Evolutionary conservation across 2,113 vertebrate genomes (phyloP).

Genomic region (Psilopsiagon aymara): DNA sequence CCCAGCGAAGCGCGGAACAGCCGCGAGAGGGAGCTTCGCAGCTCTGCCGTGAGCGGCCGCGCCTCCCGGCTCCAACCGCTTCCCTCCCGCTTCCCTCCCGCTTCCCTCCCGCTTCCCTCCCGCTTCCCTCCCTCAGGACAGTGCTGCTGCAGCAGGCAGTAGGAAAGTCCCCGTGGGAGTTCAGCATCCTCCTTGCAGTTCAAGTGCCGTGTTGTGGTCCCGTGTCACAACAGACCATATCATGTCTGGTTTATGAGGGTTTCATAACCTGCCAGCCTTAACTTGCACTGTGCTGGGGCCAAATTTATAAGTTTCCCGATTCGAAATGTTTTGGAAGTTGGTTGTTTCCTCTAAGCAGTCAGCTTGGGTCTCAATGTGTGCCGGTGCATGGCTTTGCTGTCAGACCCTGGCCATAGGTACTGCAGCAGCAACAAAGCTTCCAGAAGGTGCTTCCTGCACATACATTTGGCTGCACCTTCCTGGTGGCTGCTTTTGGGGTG

Average conservation of each 20-base stretch:
- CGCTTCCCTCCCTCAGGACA: rapidly evolving
- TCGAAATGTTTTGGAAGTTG: not conserved
- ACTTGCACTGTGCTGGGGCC: not conserved
- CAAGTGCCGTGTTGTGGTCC: rapidly evolving
- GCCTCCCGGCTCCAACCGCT: not conserved
- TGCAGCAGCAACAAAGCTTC: not conserved
- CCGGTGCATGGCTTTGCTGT: not conserved
- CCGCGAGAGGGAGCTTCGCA: not conserved
- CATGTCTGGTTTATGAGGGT: not conserved
- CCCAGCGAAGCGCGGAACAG: not conserved
- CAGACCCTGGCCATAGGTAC: not conserved
- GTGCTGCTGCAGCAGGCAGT: not conserved
- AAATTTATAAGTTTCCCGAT: not conserved
- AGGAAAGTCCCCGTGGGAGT: rapidly evolving
- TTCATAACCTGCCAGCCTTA: rapidly evolving
- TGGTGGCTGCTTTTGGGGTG: not conserved
- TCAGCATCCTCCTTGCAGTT: rapidly evolving
- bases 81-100: too few relatives aligned
- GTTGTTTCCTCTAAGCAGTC: not conserved
- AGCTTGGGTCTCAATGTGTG: not conserved
- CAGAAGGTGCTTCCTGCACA: rapidly evolving
- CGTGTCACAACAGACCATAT: rapidly evolving
- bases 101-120: not conserved
- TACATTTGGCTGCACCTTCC: not conserved
- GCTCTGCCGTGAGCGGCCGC: not conserved